These are phyloP conservation scores for Callionymus lyra DNA, from an alignment of 2,113 vertebrate species.

Conservation along the genomic window DNA sequence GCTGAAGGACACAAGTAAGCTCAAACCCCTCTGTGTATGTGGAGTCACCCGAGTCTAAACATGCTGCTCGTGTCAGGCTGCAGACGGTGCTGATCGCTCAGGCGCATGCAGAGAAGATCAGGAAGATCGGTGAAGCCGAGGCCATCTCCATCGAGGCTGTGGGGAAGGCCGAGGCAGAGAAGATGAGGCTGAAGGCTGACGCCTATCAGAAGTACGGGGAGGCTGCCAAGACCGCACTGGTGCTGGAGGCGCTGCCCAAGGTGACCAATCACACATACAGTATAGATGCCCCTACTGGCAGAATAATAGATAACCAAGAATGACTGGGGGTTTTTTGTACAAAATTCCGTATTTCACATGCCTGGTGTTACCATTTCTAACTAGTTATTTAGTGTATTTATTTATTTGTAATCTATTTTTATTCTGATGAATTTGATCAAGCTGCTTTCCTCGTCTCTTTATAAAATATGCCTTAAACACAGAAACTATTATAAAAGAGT, in stretches of 20 bases:
- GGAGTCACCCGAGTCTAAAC: no score
- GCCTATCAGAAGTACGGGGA: slow-evolving; percentile 86
- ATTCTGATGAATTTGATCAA: no score
- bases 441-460: no score
- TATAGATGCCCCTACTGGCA: background rate
- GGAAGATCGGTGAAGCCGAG: slow-evolving; percentile 80
- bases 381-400: no score
- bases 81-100: slow-evolving; percentile 83
- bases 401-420: no score
- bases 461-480: no score
- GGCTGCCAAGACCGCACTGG: slow-evolving; percentile 80
- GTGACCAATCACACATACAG: slow-evolving; percentile 44
- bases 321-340: no score
- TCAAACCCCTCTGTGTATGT: background rate
- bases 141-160: slow-evolving; percentile 78
- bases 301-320: background rate
- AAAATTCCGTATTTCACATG: no score
- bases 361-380: no score
- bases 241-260: slow-evolving; percentile 86
- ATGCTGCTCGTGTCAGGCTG: slow-evolving; percentile 55
- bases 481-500: no score
- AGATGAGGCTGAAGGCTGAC: slow-evolving; percentile 89
- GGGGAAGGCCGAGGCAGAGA: slow-evolving; percentile 85
- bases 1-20: slow-evolving; percentile 88
- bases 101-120: slow-evolving; percentile 88